phyloP scores from a whole-genome alignment of 2,113 vertebrate species.

The Channa maculata region DNA sequence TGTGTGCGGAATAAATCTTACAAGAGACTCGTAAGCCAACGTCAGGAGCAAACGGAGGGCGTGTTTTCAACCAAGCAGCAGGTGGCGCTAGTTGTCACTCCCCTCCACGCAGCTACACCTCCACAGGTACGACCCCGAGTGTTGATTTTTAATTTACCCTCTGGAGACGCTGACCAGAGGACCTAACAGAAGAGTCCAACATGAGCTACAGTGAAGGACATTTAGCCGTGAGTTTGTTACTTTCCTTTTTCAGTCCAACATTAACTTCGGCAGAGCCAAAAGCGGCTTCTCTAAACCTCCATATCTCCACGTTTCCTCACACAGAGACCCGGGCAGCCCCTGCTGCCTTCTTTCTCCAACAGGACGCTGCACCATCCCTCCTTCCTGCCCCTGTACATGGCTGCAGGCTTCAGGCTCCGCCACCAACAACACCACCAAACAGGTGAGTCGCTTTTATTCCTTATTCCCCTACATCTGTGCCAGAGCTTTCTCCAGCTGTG shows the following conservation, averaged over 20 bases:
- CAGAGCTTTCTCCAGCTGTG: background rate
- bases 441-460: constrained; percentile 9
- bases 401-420: background rate
- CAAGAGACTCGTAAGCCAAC: too few relatives aligned
- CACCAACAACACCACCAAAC: background rate
- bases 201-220: constrained; percentile 5
- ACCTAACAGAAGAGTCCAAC: background rate
- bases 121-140: too few relatives aligned
- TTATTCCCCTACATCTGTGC: background rate
- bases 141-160: too few relatives aligned
- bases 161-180: too few relatives aligned
- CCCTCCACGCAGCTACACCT: too few relatives aligned
- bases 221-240: constrained; percentile 34
- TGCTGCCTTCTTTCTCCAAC: constrained; percentile 37
- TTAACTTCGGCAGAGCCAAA: background rate
- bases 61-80: too few relatives aligned
- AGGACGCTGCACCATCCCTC: constrained; percentile 75
- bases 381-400: constrained; percentile 55
- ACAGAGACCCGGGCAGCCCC: constrained; percentile 11
- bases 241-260: background rate
- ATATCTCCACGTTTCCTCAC: background rate
- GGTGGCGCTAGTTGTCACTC: too few relatives aligned
- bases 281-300: too few relatives aligned
- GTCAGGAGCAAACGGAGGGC: too few relatives aligned
- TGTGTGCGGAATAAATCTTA: too few relatives aligned